Percentiles rank a stretch among this genome's conserved stretches.
These are phyloP conservation scores for Cataglyphis livida DNA, from an alignment of 2,888 invertebrate species.

Conservation along the genomic window DNA sequence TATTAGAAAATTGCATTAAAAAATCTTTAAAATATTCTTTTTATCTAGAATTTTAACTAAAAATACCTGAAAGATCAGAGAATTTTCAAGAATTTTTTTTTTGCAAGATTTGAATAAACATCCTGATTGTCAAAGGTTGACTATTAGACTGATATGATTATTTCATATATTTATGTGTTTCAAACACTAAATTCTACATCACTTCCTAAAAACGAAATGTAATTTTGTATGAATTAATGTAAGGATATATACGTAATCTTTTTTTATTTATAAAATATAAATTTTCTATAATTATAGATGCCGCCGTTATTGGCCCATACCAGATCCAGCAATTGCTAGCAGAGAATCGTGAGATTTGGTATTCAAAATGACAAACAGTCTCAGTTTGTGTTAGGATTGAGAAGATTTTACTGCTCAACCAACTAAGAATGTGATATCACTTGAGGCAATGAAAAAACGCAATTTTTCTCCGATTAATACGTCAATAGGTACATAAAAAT, in stretches of 20 bases:
- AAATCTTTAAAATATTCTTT: too few species aligned
- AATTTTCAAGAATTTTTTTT: too few species aligned
- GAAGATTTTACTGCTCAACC: constrained; percentile 78
- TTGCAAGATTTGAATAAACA: too few species aligned
- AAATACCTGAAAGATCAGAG: too few species aligned
- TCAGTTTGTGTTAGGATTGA: constrained; percentile 78
- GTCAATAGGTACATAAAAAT: constrained; percentile 48
- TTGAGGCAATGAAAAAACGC: constrained; percentile 76
- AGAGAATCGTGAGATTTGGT: constrained; percentile 84
- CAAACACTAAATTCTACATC: not conserved
- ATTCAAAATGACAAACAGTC: constrained; percentile 72
- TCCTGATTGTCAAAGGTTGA: not conserved
- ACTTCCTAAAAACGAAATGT: not conserved
- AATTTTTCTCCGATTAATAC: constrained; percentile 73
- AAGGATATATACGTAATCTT: not conserved
- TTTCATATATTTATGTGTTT: not conserved
- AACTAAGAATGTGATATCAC: constrained; percentile 81
- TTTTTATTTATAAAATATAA: constrained; percentile 5
- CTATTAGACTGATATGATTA: not conserved
- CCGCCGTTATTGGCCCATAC: constrained; percentile 84
- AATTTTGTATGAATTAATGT: not conserved
- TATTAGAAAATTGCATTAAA: too few species aligned
- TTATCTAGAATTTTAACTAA: too few species aligned
- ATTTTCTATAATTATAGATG: constrained; percentile 77
- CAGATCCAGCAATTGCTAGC: constrained; percentile 82